Percentiles rank a stretch among this genome's conserved stretches.
phyloP scores from a whole-genome alignment of 2,797 vertebrate species.

The Ctenosaura bakeri region DNA sequence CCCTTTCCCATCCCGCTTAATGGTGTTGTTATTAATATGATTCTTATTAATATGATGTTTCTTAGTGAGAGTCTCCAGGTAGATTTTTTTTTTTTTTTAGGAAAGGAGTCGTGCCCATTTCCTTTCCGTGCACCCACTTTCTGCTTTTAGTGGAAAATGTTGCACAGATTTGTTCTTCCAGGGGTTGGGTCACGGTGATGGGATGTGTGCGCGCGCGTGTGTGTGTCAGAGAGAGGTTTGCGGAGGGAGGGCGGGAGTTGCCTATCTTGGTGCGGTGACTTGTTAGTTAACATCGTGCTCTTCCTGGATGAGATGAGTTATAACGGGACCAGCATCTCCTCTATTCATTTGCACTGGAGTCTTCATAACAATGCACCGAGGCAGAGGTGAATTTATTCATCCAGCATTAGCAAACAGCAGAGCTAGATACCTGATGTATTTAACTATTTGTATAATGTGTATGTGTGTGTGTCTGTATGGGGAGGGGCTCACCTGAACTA shows the following conservation, averaged over 20 bases:
- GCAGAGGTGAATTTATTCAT: constrained; percentile 84
- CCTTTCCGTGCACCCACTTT: constrained; percentile 71
- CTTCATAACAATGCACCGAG: constrained; percentile 85
- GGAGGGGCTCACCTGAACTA: constrained; percentile 69
- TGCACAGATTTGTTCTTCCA: constrained; percentile 76
- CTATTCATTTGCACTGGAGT: constrained; percentile 80
- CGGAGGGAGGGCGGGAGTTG: constrained; percentile 68
- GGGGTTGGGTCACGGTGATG: constrained; percentile 71
- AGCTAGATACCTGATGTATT: constrained; percentile 31
- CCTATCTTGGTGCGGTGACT: constrained; percentile 79
- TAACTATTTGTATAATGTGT: constrained; percentile 30
- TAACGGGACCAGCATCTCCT: constrained; percentile 84
- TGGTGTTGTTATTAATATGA: background rate
- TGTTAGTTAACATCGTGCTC: constrained; percentile 79
- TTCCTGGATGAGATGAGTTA: constrained; percentile 84
- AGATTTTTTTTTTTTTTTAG: constrained; percentile 43
- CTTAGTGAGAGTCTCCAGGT: constrained; percentile 73
- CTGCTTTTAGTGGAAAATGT: constrained; percentile 71
- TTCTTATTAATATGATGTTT: background rate
- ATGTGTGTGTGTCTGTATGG: constrained; percentile 29
- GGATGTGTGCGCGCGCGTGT: constrained; percentile 43
- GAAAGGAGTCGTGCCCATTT: background rate
- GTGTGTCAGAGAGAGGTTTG: constrained; percentile 64
- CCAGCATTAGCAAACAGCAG: constrained; percentile 68
- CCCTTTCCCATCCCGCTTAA: constrained; percentile 15